A percentile compares a stretch with the other conserved stretches of the same genome.
Evolutionary conservation across 2,888 invertebrate species (phyloP).

Genomic region (Drosophila sordidula): DNA sequence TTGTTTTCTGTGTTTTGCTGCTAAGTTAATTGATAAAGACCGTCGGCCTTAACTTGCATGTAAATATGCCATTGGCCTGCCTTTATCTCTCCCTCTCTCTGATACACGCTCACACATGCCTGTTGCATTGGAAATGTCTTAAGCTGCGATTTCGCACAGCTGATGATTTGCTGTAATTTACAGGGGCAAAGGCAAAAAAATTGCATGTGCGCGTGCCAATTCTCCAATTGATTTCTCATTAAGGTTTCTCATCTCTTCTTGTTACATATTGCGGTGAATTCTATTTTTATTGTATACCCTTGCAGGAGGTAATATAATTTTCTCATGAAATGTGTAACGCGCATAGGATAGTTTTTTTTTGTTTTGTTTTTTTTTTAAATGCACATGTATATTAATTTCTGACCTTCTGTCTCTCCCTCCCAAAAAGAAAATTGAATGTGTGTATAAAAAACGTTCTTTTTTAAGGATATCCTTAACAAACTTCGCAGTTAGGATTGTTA

Average conservation of each 20-base stretch:
- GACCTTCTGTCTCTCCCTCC: too few species aligned
- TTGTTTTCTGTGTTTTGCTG: slow-evolving; percentile 4
- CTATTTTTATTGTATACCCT: background rate
- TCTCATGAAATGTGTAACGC: too few species aligned
- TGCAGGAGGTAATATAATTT: too few species aligned
- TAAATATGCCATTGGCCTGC: slow-evolving; percentile 38
- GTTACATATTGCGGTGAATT: background rate
- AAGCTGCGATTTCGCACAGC: slow-evolving; percentile 2
- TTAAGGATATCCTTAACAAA: too few species aligned
- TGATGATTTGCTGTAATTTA: slow-evolving; percentile 20
- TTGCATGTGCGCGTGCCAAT: slow-evolving; percentile 16
- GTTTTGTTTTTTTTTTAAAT: too few species aligned
- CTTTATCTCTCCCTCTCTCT: slow-evolving; percentile 26
- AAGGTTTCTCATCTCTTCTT: background rate
- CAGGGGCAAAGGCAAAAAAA: background rate
- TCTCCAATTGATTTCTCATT: slow-evolving; percentile 13
- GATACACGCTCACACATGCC: background rate
- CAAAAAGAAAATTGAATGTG: too few species aligned
- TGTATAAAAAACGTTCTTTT: too few species aligned
- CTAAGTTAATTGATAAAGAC: slow-evolving; percentile 30
- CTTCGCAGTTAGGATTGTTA: too few species aligned
- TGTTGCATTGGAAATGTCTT: slow-evolving; percentile 14
- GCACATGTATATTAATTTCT: too few species aligned
- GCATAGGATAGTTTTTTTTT: too few species aligned
- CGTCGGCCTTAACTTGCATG: slow-evolving; percentile 22